Base-by-base conservation (phyloP, 2,113 vertebrate genomes). In the Corythaixoides concolor region DNA sequence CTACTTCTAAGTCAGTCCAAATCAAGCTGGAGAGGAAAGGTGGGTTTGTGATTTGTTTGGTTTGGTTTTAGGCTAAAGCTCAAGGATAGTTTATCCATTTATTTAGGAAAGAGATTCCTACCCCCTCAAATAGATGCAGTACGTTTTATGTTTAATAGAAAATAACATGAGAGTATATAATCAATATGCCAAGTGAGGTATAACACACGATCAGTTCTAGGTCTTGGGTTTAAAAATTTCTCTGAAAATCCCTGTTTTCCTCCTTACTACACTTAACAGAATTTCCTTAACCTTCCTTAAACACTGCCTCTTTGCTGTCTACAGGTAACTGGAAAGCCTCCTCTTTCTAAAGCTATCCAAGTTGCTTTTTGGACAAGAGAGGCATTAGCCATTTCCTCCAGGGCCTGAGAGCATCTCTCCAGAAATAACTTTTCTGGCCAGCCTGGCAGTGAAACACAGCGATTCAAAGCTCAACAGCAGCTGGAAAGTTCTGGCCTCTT, bases 51-150 rank as follows among this genome's bases (percentile, higher is more conserved):
- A 12, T 14, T 58, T 33, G n/a, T 66, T 87, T 55, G 24, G 17
- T 64, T 79, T 62, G 39, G 24, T 60, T 59, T 88, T 53, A 87
- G 41, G 74, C 84, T 88, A 89, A 88, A 85, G 70, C 88, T 89
- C 85, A 85, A 72, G 37, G 41, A 5, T 20, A 66, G 35, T 39
- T 66, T 45, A 60, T 68, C 39, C 2, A 0, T 85, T 93, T 68
- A 35, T 52, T 88, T 73, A 84, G 32, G 23, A 78, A 84, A 73
- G 55, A 78, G 28, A 72, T 39, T 53, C 35, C 39, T 55, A 22
- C 5, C 3, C 11, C 11, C 8, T 4, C 8, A 66, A 32, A 26
- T 4, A 76, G n/a, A 79, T 35, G 21, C 41, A 50, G 14, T 30
- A 11, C 5, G 24, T 75, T 69, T 80, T 63, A 37, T 18, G 12